Evolutionary conservation across 2,113 vertebrate genomes (phyloP), one percentile per base, ranked within the genome.

Genomic region (Mugil cephalus): DNA sequence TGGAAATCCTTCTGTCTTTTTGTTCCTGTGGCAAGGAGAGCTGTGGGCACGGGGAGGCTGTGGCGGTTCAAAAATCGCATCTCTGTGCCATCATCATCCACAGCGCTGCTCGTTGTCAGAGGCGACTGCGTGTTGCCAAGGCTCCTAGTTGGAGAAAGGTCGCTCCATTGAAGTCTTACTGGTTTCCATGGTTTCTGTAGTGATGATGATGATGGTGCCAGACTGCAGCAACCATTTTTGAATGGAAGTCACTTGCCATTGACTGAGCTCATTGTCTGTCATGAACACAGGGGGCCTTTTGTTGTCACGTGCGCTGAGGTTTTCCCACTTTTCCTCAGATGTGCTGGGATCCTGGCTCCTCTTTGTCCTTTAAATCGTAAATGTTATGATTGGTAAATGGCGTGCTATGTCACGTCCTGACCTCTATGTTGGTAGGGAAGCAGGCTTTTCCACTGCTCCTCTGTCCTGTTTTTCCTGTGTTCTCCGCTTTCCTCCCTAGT

Each of bases 111-210:
- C 59, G 67, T 72, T 84, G 68, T 84, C 63, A 34, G 58, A 54
- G 13, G 69, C 1, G 7, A 59, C 61, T 12, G 48, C 62, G 64
- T 76, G 75, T 84, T 85, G 64, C 77, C 76, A 82, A 70, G 76
- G 63, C 62, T 83, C 24, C 47, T 85, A 73, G 66, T 68, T 43
- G 54, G 68, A 80, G 75, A 84, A 76, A 77, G 69, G 80, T 78
- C 18, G 52, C 60, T 61, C n/a, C 60, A 58, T 82, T 78, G 42
- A 80, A 74, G 74, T 64, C 38, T 43, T 69, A 43, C 34, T 51
- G 66, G 80, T 87, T 88, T 77, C 80, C 85, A 74, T 59, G 75
- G 82, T 87, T 86, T 76, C 83, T 77, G 62, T 82, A 68, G 56
- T n/a, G 11, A 84, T 75, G 51, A 56, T 47, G 51, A 56, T 47